These are phyloP conservation scores for Cephus spinipes DNA, from an alignment of 2,888 invertebrate genomes.

Conservation along the genomic window DNA sequence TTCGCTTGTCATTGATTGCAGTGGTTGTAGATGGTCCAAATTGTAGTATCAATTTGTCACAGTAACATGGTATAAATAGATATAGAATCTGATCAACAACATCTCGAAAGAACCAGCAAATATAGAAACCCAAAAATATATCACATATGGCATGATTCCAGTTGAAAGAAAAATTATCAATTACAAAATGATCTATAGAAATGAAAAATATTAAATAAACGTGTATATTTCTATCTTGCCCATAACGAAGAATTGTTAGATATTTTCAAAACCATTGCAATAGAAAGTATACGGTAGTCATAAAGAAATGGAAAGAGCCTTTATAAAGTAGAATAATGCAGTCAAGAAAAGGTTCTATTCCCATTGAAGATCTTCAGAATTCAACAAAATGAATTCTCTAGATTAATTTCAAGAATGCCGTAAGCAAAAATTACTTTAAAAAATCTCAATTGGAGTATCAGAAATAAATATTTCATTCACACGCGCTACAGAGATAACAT, in stretches of 20 bases:
- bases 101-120: background rate
- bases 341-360: background rate
- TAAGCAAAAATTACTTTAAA: background rate
- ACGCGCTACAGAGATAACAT: background rate
- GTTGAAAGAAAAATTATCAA: conserved; percentile 2
- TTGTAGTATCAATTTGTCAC: background rate
- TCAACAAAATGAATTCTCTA: background rate
- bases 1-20: background rate
- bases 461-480: conserved; percentile 15
- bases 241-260: background rate
- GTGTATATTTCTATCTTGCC: no score
- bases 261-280: background rate
- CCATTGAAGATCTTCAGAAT: background rate
- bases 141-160: background rate
- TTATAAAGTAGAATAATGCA: background rate
- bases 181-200: background rate
- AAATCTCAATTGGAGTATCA: conserved; percentile 18
- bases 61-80: conserved; percentile 11
- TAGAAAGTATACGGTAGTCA: background rate
- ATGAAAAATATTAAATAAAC: background rate
- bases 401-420: conserved; percentile 8
- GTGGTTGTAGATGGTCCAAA: background rate
- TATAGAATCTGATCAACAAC: background rate
- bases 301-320: background rate
- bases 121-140: conserved; percentile 20